These are phyloP conservation scores for Phataginus tricuspis DNA, from an alignment of 2,797 vertebrate species.

Conservation along the genomic window DNA sequence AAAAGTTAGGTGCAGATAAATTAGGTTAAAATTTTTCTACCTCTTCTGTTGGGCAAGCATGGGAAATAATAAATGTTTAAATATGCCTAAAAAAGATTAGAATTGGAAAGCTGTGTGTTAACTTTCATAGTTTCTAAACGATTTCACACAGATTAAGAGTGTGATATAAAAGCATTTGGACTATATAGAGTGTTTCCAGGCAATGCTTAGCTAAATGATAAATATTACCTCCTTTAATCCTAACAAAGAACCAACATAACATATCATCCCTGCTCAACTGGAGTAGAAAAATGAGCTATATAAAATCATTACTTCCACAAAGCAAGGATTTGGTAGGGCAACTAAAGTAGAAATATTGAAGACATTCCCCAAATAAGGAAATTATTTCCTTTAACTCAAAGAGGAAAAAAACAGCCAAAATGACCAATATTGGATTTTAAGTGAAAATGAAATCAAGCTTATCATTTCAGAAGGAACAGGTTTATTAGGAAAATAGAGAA, in stretches of 20 bases:
- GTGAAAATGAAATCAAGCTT: background rate
- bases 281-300: background rate
- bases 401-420: background rate
- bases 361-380: background rate
- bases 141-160: background rate
- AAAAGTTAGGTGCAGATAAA: background rate
- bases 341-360: background rate
- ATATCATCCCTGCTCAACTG: background rate
- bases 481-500: conserved; percentile 49
- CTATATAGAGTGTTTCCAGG: background rate
- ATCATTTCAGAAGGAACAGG: background rate
- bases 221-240: background rate
- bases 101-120: background rate
- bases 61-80: background rate
- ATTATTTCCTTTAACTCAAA: background rate
- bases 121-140: background rate
- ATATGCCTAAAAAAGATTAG: background rate
- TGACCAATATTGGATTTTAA: background rate
- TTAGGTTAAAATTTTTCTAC: background rate
- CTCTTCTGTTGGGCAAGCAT: background rate
- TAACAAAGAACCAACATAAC: background rate
- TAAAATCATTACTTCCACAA: background rate
- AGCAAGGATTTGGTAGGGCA: background rate
- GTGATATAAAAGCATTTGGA: background rate
- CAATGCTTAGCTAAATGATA: background rate